Evolutionary conservation across 2,113 vertebrate genomes (phyloP).

Genomic region (Protobothrops mucrosquamatus): DNA sequence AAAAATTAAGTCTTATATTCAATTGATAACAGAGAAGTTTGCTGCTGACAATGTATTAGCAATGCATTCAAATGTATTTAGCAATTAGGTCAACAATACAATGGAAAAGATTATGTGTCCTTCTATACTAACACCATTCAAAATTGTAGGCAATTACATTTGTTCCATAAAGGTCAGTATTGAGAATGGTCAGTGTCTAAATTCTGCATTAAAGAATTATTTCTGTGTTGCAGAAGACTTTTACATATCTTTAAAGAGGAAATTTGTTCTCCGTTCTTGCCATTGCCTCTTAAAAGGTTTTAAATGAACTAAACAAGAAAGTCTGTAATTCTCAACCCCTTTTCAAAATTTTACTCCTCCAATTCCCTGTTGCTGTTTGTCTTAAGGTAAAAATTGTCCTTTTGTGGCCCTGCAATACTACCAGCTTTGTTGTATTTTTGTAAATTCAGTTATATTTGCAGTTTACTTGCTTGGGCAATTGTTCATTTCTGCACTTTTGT

Average conservation of each 20-base stretch:
- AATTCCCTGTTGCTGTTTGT: constrained; percentile 72
- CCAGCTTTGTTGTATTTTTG: constrained; percentile 74
- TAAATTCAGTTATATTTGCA: constrained; percentile 65
- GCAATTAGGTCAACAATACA: constrained; percentile 27
- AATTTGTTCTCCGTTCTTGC: constrained; percentile 68
- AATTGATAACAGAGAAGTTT: neutral
- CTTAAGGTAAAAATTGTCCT: constrained; percentile 71
- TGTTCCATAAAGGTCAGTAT: constrained; percentile 54
- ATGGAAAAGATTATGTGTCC: constrained; percentile 42
- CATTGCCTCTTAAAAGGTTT: constrained; percentile 69
- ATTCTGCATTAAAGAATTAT: constrained; percentile 61
- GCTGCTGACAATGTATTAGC: neutral
- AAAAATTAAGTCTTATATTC: neutral
- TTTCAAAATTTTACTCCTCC: constrained; percentile 77
- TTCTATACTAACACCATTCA: constrained; percentile 29
- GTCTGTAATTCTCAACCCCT: constrained; percentile 78
- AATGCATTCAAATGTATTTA: neutral
- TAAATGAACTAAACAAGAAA: constrained; percentile 63
- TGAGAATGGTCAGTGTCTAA: constrained; percentile 44
- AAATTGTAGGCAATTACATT: constrained; percentile 55
- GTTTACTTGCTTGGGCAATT: constrained; percentile 73
- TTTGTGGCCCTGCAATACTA: constrained; percentile 72
- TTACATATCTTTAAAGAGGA: constrained; percentile 65
- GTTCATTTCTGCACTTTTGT: constrained; percentile 63
- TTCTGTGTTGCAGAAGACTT: constrained; percentile 60